Percentiles rank a stretch among this genome's conserved stretches.
Conservation (phyloP, 2,888 invertebrate genomes). For the Chromoteleia sp. region DNA sequence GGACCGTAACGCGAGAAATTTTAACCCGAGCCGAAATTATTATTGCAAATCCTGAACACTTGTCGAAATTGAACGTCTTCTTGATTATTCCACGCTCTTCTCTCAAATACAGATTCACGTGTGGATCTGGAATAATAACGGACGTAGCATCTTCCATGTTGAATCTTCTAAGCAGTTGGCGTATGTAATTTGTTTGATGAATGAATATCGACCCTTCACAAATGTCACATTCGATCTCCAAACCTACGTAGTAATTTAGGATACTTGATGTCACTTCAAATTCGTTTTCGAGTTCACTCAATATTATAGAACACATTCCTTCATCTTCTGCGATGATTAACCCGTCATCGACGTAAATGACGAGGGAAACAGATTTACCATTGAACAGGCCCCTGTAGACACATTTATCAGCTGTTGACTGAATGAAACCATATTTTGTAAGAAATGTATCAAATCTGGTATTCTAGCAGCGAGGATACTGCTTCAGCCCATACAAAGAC, state of each 20-base stretch:
- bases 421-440: not conserved
- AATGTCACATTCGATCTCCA: slow-evolving; percentile 47
- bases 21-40: no score
- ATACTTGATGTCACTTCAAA: slow-evolving; percentile 18
- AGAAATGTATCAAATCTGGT: slow-evolving; percentile 17
- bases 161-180: slow-evolving; percentile 48
- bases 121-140: slow-evolving; percentile 32
- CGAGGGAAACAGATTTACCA: not conserved
- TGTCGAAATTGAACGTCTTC: slow-evolving; percentile 30
- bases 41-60: no score
- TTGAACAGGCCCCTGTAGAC: not conserved
- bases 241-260: slow-evolving; percentile 58
- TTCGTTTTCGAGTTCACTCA: slow-evolving; percentile 5
- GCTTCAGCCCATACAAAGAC: slow-evolving; percentile 40
- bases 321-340: slow-evolving; percentile 20
- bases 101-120: slow-evolving; percentile 17
- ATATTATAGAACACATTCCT: not conserved
- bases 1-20: no score
- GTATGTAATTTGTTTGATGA: slow-evolving; percentile 26
- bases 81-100: slow-evolving; percentile 6
- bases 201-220: slow-evolving; percentile 18
- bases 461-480: slow-evolving; percentile 44
- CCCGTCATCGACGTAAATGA: slow-evolving; percentile 42
- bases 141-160: slow-evolving; percentile 40
- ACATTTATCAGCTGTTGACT: slow-evolving; percentile 12